Evolutionary conservation across 2,888 invertebrate genomes (phyloP), one percentile per base, ranked within the genome.

Genomic region (Phymatocera aterrima): DNA sequence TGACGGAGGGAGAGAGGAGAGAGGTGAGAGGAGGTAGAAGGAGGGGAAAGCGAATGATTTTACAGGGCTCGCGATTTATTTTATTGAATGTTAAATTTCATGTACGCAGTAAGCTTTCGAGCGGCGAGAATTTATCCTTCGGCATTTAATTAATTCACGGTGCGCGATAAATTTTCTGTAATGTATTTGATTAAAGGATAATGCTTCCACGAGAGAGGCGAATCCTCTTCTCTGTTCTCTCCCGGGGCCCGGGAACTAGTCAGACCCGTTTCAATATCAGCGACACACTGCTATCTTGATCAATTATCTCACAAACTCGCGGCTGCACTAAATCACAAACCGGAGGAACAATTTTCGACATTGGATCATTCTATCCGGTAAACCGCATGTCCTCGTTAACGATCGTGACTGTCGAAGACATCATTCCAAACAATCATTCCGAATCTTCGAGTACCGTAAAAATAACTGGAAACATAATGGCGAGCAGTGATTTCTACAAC

Each of bases 131-230:
- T 89, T 89, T 88, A 89, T 89, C 88, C 89, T 90, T 90, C 87
- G 89, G 89, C 89, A 88, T 90, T 90, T 90, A 90, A 90, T 90
- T 90, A 90, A 89, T 90, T 89, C 88, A 87, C 88, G 86, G 87
- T 84, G 85, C 85, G 87, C 90, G 87, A 90, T 90, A 90, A 90
- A 89, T 90, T 89, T 88, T 88, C 87, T 84, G 87, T 90, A 89
- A 90, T 90, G 89, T 89, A 89, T 90, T 90, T 90, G 90, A 90
- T 90, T 90, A 90, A 89, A 89, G 89, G 90, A 90, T 90, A 90
- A 90, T 90, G 88, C 89, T 87, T 86, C 86, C 86, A 87, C 87
- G 57, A 75, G 75, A 72, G 72, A 54, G 57, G 75, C 28, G 75
- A 43, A 87, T 85, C 83, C 85, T 84, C 82, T 82, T 81, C 77